phyloP scores from a whole-genome alignment of 2,113 vertebrate genomes.

The Mesocricetus auratus region DNA sequence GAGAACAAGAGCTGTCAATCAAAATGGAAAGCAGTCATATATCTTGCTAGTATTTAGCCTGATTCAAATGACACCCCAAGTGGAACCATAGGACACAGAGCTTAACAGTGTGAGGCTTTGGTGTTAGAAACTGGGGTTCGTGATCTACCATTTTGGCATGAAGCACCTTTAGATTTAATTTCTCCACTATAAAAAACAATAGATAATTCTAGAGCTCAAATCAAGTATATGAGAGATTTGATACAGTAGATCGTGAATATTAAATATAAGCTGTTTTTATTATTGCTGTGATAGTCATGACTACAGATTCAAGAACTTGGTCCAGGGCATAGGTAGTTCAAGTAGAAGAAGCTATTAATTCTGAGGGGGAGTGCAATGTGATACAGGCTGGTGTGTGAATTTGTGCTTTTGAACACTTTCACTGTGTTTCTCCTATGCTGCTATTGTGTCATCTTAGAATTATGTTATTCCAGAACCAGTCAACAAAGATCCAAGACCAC shows the following conservation, averaged over 20 bases:
- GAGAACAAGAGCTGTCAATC: neutral
- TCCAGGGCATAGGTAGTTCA: neutral
- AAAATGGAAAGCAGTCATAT: neutral
- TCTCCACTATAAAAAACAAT: neutral
- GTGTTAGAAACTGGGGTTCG: neutral
- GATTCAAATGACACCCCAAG: neutral
- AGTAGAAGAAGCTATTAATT: neutral
- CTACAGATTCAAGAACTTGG: neutral
- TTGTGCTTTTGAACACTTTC: neutral
- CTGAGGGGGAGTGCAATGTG: neutral
- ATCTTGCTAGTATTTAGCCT: neutral
- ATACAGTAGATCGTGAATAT: neutral
- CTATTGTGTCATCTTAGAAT: conserved; percentile 31
- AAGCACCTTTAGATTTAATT: neutral
- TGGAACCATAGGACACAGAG: neutral
- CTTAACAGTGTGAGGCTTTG: neutral
- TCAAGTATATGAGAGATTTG: neutral
- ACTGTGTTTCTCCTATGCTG: neutral
- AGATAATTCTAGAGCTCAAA: neutral
- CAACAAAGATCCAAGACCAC: neutral
- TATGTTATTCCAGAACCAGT: neutral
- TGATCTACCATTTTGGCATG: neutral
- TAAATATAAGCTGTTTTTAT: neutral
- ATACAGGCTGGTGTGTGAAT: neutral
- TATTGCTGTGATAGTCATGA: neutral